Conservation (phyloP, 92 coral and sea anemone genomes). For the Chrysogorgia sp. region DNA sequence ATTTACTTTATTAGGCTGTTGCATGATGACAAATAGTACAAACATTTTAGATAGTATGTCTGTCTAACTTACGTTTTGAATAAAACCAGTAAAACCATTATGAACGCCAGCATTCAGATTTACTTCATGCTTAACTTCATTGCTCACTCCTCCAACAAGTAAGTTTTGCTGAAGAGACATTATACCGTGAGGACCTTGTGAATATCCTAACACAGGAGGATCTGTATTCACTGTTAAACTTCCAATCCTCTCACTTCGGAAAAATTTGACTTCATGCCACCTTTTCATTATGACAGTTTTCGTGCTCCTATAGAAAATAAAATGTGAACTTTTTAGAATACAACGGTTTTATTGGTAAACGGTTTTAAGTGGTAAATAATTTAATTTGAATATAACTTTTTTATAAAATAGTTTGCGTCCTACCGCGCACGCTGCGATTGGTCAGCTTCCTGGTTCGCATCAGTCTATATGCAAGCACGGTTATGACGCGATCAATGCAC, state of each 20-base stretch:
- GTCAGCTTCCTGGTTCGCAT: too few relatives aligned
- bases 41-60: background rate
- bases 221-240: constrained; percentile 54
- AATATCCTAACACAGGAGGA: constrained; percentile 53
- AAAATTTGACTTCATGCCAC: constrained; percentile 59
- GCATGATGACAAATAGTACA: background rate
- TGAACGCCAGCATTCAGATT: constrained; percentile 61
- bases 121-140: constrained; percentile 83
- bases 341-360: background rate
- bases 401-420: too few relatives aligned
- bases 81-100: constrained; percentile 17
- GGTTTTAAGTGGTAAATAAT: background rate
- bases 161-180: constrained; percentile 59
- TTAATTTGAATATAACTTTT: too few relatives aligned
- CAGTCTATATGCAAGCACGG: too few relatives aligned
- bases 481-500: too few relatives aligned
- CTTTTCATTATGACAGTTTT: constrained; percentile 38
- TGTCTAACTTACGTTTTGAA: constrained; percentile 5
- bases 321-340: background rate
- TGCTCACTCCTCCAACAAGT: constrained; percentile 67
- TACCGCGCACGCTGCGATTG: too few relatives aligned
- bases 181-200: constrained; percentile 50
- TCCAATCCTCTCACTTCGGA: constrained; percentile 52
- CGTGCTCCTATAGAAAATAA: constrained; percentile 27
- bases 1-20: too few relatives aligned